Percentiles rank a stretch among this genome's conserved stretches.
Conservation (phyloP, 2,797 vertebrate species). For the Macropodus opercularis region DNA sequence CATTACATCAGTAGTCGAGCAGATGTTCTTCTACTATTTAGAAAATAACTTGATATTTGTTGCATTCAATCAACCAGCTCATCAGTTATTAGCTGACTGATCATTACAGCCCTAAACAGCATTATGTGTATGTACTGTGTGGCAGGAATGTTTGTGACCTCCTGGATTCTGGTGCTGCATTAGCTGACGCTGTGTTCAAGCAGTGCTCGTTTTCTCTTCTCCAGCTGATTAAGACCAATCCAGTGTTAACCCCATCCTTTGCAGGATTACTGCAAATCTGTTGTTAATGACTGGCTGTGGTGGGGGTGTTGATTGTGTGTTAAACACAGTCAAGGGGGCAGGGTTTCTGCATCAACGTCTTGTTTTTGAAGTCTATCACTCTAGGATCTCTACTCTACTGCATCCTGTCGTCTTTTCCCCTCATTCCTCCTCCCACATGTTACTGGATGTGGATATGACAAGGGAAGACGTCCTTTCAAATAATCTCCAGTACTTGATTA, state of each 20-base stretch:
- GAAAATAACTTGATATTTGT: neutral
- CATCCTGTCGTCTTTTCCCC: slow-evolving; percentile 2
- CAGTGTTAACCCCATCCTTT: slow-evolving; percentile 64
- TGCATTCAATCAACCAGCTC: neutral
- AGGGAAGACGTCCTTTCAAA: slow-evolving; percentile 36
- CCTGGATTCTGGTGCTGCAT: slow-evolving; percentile 19
- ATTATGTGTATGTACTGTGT: neutral
- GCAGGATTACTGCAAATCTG: slow-evolving; percentile 71
- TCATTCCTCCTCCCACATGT: slow-evolving; percentile 20
- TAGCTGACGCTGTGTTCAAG: slow-evolving; percentile 21
- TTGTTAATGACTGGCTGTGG: slow-evolving; percentile 55
- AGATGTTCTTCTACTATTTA: neutral
- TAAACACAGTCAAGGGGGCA: neutral
- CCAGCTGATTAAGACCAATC: slow-evolving; percentile 70
- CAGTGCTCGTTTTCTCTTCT: slow-evolving; percentile 42
- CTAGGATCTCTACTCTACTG: slow-evolving; percentile 30
- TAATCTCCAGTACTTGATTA: slow-evolving; percentile 53
- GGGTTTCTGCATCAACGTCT: slow-evolving; percentile 33
- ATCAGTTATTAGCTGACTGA: neutral
- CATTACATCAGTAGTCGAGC: neutral
- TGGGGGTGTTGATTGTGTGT: slow-evolving; percentile 29
- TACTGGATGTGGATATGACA: slow-evolving; percentile 18
- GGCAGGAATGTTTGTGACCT: slow-evolving; percentile 8
- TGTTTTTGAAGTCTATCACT: slow-evolving; percentile 50
- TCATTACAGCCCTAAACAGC: neutral